Evolutionary conservation across 2,888 invertebrate species (phyloP), one percentile per base, ranked within the genome.

Genomic region (Amiota mariae): DNA sequence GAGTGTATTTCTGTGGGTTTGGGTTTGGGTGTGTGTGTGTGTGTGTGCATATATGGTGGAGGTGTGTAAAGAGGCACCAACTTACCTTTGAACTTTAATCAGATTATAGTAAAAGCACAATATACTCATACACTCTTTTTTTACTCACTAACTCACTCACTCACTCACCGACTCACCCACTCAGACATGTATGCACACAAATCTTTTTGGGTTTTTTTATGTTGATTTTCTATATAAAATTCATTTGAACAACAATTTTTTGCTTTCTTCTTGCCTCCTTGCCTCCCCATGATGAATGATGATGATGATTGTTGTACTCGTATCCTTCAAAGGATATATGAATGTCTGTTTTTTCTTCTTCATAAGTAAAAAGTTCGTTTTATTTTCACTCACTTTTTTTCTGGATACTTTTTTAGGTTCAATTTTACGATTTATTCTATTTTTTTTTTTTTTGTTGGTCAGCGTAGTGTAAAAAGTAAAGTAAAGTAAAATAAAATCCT

Each of bases 51-150:
- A 3, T 24, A 24, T n/a, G n/a, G n/a, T n/a, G n/a, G n/a, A n/a
- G n/a, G n/a, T n/a, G n/a, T 61, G 71, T 18, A 59, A 20, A 20
- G 18, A 10, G 67, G 13, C n/a, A 18, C 13, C 48, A 59, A 72
- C 76, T 75, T 74, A 79, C 81, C 78, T 77, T 80, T 76, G 77
- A 80, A 80, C 82, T 75, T 72, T 79, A 85, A 84, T 82, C 82
- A 75, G 79, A 78, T 82, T 85, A 81, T 64, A 70, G 67, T 73
- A 72, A 71, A 67, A 46, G 72, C 54, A 67, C 36, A 36, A 36
- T 54, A 56, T 12, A 72, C n/a, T 56, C 59, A 15, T 47, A 11
- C 24, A 67, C 46, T 18, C 24, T n/a, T n/a, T n/a, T n/a, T n/a
- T n/a, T n/a, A 67, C 46, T 18, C 71, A 20, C 51, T 67, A 57